These are phyloP conservation scores for Bradypodion ventrale DNA, from an alignment of 2,797 vertebrate genomes.

Conservation along the genomic window DNA sequence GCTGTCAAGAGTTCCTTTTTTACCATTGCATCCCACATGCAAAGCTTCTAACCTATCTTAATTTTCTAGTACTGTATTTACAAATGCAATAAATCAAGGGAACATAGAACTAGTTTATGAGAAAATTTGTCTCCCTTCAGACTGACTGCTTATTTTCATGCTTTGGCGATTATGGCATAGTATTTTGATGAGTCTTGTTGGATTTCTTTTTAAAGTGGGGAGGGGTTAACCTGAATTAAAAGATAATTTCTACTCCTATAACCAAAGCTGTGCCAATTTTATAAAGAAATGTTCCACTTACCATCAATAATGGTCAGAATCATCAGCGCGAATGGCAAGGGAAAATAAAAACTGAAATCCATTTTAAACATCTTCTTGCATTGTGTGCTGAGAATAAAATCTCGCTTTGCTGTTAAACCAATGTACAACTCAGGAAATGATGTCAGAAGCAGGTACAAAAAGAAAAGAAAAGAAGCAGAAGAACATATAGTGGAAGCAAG, in stretches of 20 bases:
- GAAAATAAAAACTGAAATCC: slow-evolving; percentile 62
- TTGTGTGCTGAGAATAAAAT: slow-evolving; percentile 57
- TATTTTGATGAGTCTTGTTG: slow-evolving; percentile 24
- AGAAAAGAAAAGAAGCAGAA: slow-evolving; percentile 50
- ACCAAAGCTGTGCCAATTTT: slow-evolving; percentile 37
- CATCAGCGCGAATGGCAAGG: slow-evolving; percentile 59
- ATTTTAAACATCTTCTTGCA: slow-evolving; percentile 68
- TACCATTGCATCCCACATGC: fast-evolving
- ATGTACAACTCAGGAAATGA: slow-evolving; percentile 67
- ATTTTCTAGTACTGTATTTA: slow-evolving; percentile 26
- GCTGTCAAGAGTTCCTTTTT: neutral
- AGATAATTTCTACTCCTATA: slow-evolving; percentile 40
- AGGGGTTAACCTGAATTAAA: slow-evolving; percentile 35
- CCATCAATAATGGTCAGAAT: slow-evolving; percentile 62
- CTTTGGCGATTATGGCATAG: slow-evolving; percentile 47
- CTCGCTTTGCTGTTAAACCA: slow-evolving; percentile 61
- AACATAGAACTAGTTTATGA: neutral
- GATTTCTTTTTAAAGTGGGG: slow-evolving; percentile 29
- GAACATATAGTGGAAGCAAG: slow-evolving; percentile 58
- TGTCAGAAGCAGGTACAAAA: slow-evolving; percentile 67
- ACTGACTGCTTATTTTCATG: slow-evolving; percentile 48
- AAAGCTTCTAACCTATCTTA: fast-evolving
- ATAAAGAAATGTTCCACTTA: slow-evolving; percentile 64
- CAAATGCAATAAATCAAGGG: fast-evolving
- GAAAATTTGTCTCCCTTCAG: slow-evolving; percentile 41